Conservation (phyloP, 2,888 invertebrate genomes). For the Lissonota sp. region DNA sequence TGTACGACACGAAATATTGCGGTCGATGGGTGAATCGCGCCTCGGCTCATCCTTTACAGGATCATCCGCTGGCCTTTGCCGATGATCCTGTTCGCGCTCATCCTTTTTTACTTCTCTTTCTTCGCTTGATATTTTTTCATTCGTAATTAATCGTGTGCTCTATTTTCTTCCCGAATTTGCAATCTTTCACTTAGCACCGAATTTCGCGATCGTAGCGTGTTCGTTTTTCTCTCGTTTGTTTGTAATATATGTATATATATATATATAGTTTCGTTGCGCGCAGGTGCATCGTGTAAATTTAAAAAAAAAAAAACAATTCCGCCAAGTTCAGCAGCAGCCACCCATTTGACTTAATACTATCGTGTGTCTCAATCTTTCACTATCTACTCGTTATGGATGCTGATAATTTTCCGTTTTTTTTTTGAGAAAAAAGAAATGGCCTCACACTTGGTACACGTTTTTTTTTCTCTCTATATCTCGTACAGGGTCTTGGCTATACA, state of each 20-base stretch:
- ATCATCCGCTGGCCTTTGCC: slow-evolving; percentile 72
- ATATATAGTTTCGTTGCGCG: slow-evolving; percentile 64
- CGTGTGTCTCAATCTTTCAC: slow-evolving; percentile 67
- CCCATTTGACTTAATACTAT: slow-evolving; percentile 79
- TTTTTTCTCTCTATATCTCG: slow-evolving; percentile 47
- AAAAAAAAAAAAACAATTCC: slow-evolving; percentile 62
- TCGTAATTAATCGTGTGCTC: slow-evolving; percentile 9
- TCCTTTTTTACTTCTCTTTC: slow-evolving; percentile 5
- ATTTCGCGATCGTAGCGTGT: slow-evolving; percentile 28
- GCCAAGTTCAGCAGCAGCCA: slow-evolving; percentile 72
- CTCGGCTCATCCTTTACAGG: slow-evolving; percentile 46
- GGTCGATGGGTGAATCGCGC: slow-evolving; percentile 31
- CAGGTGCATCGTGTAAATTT: slow-evolving; percentile 66
- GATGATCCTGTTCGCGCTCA: slow-evolving; percentile 60
- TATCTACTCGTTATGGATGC: slow-evolving; percentile 52
- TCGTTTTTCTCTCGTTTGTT: slow-evolving; percentile 3
- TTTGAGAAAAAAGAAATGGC: slow-evolving; percentile 52
- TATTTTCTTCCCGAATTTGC: slow-evolving; percentile 7
- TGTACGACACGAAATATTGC: slow-evolving; percentile 51
- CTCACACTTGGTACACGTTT: slow-evolving; percentile 33
- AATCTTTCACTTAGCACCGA: slow-evolving; percentile 47
- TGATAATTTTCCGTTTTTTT: slow-evolving; percentile 44
- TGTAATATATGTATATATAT: slow-evolving; percentile 1
- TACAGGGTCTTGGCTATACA: slow-evolving; percentile 54
- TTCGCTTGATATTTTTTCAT: slow-evolving; percentile 5